phyloP scores from a whole-genome alignment of 2,888 invertebrate species.

The Drosophila atripex region DNA sequence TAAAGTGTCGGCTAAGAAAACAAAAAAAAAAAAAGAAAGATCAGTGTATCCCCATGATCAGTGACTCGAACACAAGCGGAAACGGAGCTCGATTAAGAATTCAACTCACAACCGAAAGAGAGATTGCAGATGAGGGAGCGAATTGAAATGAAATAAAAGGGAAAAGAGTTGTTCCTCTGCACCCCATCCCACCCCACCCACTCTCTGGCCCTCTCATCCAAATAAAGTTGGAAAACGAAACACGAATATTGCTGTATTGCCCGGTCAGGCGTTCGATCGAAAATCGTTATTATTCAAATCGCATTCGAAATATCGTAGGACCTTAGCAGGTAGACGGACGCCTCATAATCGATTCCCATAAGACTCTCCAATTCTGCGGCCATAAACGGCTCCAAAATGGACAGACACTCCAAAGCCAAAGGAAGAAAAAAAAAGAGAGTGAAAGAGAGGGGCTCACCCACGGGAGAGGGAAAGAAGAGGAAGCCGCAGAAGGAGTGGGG shows the following conservation, averaged over 20 bases:
- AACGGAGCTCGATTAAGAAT: slow-evolving; percentile 60
- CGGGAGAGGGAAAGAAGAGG: not conserved
- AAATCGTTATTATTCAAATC: slow-evolving; percentile 64
- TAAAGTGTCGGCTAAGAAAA: not conserved
- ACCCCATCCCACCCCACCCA: not conserved
- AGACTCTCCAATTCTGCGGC: slow-evolving; percentile 4
- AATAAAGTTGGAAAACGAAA: slow-evolving; percentile 24
- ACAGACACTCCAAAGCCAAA: slow-evolving; percentile 11
- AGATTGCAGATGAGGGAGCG: slow-evolving; percentile 23
- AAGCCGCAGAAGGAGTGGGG: slow-evolving; percentile 16
- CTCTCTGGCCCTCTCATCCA: slow-evolving; percentile 3
- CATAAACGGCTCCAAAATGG: slow-evolving; percentile 13
- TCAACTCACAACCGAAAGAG: slow-evolving; percentile 52
- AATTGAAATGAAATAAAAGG: slow-evolving; percentile 53
- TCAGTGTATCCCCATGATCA: slow-evolving; percentile 26
- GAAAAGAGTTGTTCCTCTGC: slow-evolving; percentile 50
- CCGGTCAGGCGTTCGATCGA: slow-evolving; percentile 23
- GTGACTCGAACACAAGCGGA: slow-evolving; percentile 51
- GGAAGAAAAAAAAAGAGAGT: not conserved
- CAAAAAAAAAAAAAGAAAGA: not conserved
- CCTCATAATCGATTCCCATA: slow-evolving; percentile 8
- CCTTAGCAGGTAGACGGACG: slow-evolving; percentile 27
- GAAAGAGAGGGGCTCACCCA: not conserved
- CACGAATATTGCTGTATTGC: slow-evolving; percentile 20
- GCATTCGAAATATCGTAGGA: slow-evolving; percentile 39